A percentile compares a stretch with the other conserved stretches of the same genome.
Conservation (phyloP, 2,888 invertebrate genomes). For the Apamea epomidion region DNA sequence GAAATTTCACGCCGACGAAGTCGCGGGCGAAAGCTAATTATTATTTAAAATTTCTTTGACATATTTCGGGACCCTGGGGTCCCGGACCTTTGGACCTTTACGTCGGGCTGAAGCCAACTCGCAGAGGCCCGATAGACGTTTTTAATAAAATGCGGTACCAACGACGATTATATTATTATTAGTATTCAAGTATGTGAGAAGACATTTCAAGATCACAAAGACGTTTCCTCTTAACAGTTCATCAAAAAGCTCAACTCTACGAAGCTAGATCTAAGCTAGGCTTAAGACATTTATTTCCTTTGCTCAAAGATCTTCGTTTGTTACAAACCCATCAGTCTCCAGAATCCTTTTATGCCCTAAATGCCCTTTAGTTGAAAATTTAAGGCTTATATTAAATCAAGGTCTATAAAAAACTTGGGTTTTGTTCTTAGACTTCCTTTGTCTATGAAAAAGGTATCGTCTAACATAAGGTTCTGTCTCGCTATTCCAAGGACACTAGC, state of each 20-base stretch:
- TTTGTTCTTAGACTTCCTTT: constrained; percentile 43
- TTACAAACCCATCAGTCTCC: not conserved
- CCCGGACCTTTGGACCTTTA: not conserved
- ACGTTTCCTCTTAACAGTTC: too few relatives aligned
- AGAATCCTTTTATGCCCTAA: constrained; percentile 6
- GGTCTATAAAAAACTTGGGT: constrained; percentile 23
- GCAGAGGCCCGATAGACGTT: too few relatives aligned
- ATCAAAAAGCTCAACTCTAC: not conserved
- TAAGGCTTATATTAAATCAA: constrained; percentile 21
- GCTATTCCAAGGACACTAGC: constrained; percentile 41
- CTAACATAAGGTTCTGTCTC: constrained; percentile 26
- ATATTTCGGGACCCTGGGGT: not conserved
- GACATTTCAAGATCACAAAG: not conserved
- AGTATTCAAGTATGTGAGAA: not conserved
- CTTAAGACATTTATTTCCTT: not conserved
- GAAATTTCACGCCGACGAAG: too few relatives aligned
- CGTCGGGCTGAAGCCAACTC: too few relatives aligned
- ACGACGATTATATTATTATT: too few relatives aligned
- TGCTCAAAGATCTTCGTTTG: not conserved
- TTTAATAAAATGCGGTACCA: not conserved
- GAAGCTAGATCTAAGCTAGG: constrained; percentile 1
- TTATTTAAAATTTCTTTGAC: not conserved
- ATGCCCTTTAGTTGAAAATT: constrained; percentile 31
- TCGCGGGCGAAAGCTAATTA: too few relatives aligned
- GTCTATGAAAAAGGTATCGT: constrained; percentile 51